A percentile compares a stretch with the other conserved stretches of the same genome.
These are phyloP conservation scores for Bagarius yarrelli DNA, from an alignment of 2,113 vertebrate genomes.

Conservation along the genomic window DNA sequence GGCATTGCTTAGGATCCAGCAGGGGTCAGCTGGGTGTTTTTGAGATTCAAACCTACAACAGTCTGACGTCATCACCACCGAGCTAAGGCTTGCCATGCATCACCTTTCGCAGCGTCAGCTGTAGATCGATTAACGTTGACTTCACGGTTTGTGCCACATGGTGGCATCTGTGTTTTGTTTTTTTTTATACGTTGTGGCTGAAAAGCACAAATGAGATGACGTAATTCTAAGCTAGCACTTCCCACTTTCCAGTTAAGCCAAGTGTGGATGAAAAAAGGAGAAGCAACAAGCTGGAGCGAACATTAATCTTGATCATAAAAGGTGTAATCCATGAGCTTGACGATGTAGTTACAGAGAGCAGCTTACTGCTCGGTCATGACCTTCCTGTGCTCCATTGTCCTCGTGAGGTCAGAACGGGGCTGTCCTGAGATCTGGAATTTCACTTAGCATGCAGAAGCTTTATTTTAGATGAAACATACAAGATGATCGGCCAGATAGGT, in stretches of 20 bases:
- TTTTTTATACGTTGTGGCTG: background rate
- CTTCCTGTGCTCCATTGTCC: conserved; percentile 26
- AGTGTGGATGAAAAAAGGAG: background rate
- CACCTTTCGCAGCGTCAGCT: background rate
- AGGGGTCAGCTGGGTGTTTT: too few relatives aligned
- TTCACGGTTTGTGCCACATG: background rate
- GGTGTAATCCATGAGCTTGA: conserved; percentile 1
- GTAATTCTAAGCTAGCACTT: background rate
- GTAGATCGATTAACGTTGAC: too few relatives aligned
- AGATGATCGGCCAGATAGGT: conserved; percentile 23
- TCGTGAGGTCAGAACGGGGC: conserved; percentile 11
- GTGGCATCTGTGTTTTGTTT: background rate
- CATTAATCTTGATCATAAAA: conserved; percentile 3
- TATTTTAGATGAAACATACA: background rate
- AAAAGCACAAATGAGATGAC: background rate
- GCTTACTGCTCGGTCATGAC: conserved; percentile 4
- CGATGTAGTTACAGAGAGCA: conserved; percentile 13
- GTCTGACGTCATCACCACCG: too few relatives aligned
- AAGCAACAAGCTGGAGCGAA: background rate
- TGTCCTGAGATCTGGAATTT: conserved; percentile 34
- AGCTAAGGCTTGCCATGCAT: background rate
- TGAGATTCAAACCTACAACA: too few relatives aligned
- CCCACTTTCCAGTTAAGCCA: background rate
- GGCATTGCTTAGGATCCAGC: too few relatives aligned
- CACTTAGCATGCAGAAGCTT: conserved; percentile 29